phyloP scores from a whole-genome alignment of 1,140 invertebrate genomes.

The Eciton burchellii region DNA sequence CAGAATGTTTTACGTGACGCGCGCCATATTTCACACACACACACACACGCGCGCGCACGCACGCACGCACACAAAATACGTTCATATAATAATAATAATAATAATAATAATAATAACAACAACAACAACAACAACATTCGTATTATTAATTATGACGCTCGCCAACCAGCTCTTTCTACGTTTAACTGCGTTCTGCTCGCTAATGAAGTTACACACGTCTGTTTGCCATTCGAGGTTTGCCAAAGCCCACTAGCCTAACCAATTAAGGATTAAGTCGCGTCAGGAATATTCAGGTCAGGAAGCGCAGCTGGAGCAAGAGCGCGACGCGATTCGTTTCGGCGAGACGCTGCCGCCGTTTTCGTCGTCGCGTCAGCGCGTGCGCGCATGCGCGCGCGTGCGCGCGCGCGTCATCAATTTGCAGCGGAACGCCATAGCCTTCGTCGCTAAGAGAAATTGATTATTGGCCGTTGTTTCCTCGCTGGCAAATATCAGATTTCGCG shows the following conservation, averaged over 20 bases:
- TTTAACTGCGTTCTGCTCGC: neutral
- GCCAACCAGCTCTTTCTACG: neutral
- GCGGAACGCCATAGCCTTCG: slow-evolving; percentile 65
- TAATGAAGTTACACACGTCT: slow-evolving; percentile 31
- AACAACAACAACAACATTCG: too few species aligned
- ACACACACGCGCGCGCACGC: too few species aligned
- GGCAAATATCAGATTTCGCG: slow-evolving; percentile 74
- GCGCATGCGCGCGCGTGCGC: neutral
- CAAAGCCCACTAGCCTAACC: slow-evolving; percentile 32
- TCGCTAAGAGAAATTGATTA: slow-evolving; percentile 71
- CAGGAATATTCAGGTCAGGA: slow-evolving; percentile 23
- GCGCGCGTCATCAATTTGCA: slow-evolving; percentile 66
- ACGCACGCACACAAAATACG: too few species aligned
- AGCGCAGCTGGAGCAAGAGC: neutral
- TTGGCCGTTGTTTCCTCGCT: slow-evolving; percentile 71
- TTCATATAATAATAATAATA: too few species aligned
- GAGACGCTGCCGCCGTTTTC: neutral
- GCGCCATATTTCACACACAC: too few species aligned
- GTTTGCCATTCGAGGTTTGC: slow-evolving; percentile 18
- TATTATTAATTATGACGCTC: too few species aligned
- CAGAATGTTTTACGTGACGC: too few species aligned
- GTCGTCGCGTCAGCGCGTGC: too few species aligned
- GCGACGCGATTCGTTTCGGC: neutral
- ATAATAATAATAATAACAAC: too few species aligned
- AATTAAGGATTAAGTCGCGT: slow-evolving; percentile 44